Base-by-base conservation (phyloP, 23 tunicate genomes). In the Trididemnum clinides region DNA sequence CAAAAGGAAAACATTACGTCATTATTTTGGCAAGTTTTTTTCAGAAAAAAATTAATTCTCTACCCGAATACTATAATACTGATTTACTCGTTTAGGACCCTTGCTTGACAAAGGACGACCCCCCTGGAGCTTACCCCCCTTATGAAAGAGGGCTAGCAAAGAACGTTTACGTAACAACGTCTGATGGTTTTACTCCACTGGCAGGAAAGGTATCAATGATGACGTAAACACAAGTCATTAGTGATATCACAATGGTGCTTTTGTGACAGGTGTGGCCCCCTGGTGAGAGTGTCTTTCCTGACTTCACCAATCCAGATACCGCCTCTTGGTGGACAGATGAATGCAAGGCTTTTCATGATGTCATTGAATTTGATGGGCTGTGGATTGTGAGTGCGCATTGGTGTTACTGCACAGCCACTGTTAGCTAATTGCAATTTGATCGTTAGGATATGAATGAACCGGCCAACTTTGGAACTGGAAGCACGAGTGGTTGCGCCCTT, bases 371-470 rank as follows among this genome's bases (percentile, higher is more conserved):
- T 66, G 99, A 97, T 57, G 99, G 99, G n/a, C 77, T 97, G 39
- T 97, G 99, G 99, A 97, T 97, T 77, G 98, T 94, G 37, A 89
- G 94, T 84, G n/a, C n/a, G n/a, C n/a, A n/a, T 59, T 59, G 54
- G 54, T 44, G 54, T 44, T n/a, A n/a, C n/a, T n/a, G n/a, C n/a
- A n/a, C n/a, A n/a, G n/a, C n/a, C n/a, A n/a, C 28, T 64, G 28
- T 64, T 10, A 10, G 29, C 29, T 22, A 20, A 22, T 64, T 22
- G 7, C 20, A 7, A 7, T 44, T 44, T 44, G 10, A 7, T 15
- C 54, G 54, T 12, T 70, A 94, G 98, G 99, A 97, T 64, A 97
- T 97, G 99, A 97, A 97, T 76, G 99, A 97, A 85, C 99, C 99
- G 0, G 97, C 99, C 0, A 97, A 85, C 77, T 97, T 97, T 71